These are phyloP conservation scores for Poecilia wingei DNA, from an alignment of 2,797 vertebrate genomes.

Conservation along the genomic window DNA sequence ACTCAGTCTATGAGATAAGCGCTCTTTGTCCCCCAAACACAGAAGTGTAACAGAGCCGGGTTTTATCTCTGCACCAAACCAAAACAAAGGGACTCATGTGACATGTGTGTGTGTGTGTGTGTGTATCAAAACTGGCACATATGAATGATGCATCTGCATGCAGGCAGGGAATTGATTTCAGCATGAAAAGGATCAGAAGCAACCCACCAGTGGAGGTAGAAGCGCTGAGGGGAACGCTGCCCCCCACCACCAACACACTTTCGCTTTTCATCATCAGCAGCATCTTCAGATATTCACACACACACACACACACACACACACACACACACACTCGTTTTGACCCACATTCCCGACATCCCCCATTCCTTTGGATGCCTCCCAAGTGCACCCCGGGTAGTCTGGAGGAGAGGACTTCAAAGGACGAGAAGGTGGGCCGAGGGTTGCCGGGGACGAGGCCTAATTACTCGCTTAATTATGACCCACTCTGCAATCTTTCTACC, in stretches of 20 bases:
- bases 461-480: slow-evolving; percentile 55
- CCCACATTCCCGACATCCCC: slow-evolving; percentile 59
- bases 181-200: slow-evolving; percentile 49
- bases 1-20: slow-evolving; percentile 52
- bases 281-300: slow-evolving; percentile 38
- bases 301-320: neutral
- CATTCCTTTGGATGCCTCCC: slow-evolving; percentile 46
- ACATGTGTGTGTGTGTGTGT: slow-evolving; percentile 26
- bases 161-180: neutral
- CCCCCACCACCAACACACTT: neutral
- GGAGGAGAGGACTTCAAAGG: slow-evolving; percentile 61
- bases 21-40: slow-evolving; percentile 62
- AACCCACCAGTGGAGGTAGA: slow-evolving; percentile 19
- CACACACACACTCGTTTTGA: slow-evolving; percentile 28
- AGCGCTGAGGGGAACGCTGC: slow-evolving; percentile 2
- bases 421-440: slow-evolving; percentile 22
- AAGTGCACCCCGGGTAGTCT: slow-evolving; percentile 55
- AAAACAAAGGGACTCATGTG: slow-evolving; percentile 71
- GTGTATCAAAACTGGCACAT: slow-evolving; percentile 44
- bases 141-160: slow-evolving; percentile 45
- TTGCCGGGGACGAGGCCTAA: slow-evolving; percentile 42
- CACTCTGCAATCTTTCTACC: slow-evolving; percentile 4
- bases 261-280: slow-evolving; percentile 41
- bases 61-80: slow-evolving; percentile 63
- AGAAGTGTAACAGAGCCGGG: slow-evolving; percentile 70